Base-by-base conservation (phyloP, 2,888 invertebrate genomes). In the Dilophus febrilis region DNA sequence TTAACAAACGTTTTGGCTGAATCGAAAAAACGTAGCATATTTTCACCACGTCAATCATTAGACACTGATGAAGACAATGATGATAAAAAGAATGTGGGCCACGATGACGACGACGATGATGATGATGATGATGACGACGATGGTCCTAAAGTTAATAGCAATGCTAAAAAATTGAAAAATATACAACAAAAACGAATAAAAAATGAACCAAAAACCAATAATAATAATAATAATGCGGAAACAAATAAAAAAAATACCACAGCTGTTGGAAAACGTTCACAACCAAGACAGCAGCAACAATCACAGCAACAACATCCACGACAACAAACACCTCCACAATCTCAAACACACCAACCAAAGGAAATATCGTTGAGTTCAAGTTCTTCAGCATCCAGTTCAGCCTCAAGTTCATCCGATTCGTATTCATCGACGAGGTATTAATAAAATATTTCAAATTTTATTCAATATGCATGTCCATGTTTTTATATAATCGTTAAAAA, bases 31-130 rank as follows among this genome's bases (percentile, higher is more conserved):
- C 82, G 80, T 54, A 81, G 83, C 52, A 84, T 84, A 51, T 84
- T 84, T 52, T 84, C 84, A 40, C 83, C 84, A 0, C 83, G 81
- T 48, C 83, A 83, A 47, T 73, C 74, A 46, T 74, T 74, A n/a
- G 75, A 74, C 50, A 74, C 74, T 37, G 63, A 64, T 50, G 51
- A 64, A 2, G 64, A 71, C 18, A 33, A 50, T 59, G 66, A 32
- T 61, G 61, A 42, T 45, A 40, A 18, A 49, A 51, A 35, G 44
- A 44, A 30, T 32, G 37, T 26, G 32, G 31, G 14, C 10, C 28
- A 22, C 6, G 11, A 38, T 29, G 4, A 46, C 44, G 27, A 32
- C n/a, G n/a, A n/a, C n/a, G n/a, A n/a, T n/a, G n/a, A n/a, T n/a
- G n/a, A n/a, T n/a, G n/a, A n/a, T n/a, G n/a, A n/a, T n/a, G n/a